Evolutionary conservation across 2,888 invertebrate genomes (phyloP), one percentile per base, ranked within the genome.

Genomic region (Dascillus cervinus): DNA sequence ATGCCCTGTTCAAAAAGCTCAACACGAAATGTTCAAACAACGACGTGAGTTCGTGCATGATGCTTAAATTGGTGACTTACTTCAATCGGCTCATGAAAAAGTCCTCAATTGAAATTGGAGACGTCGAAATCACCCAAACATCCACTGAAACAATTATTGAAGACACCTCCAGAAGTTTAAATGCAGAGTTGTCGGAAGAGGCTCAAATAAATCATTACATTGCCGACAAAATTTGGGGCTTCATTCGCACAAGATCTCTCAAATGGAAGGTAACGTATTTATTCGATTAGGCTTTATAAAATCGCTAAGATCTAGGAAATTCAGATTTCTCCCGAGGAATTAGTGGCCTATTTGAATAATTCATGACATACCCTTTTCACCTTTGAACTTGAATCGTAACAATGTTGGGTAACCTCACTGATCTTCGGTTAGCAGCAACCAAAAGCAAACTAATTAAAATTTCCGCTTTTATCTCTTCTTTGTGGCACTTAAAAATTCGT

Each of bases 31-130:
- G 88, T 56, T 73, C 78, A 3, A 77, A 82, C 44, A 73, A 79
- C 30, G 87, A 88, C 52, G 75, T 83, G 24, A 82, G 83, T 19
- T 81, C 87, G 4, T 88, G 88, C 59, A 79, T 85, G 56, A 86
- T 87, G 71, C 69, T 85, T 11, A 88, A 87, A 62, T 62, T 87
- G 47, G 80, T 87, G 20, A 79, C 82, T 10, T 87, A 86, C 59
- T 83, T 87, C 65, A 87, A 88, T 17, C 26, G 79, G 41, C 72
- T 85, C 61, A 68, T 87, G 54, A 79, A 86, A 59, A 87, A 86
- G 44, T 79, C 85, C 0, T 77, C 81, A 28, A 75, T 88, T 52
- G 83, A 85, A 52, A 65, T 88, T 24, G 80, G 79, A 24, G 82
- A 83, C 50, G 66, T 87, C 36, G 79, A 84, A 66, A 79, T 88